Evolutionary conservation across 2,797 vertebrate genomes (phyloP).

Genomic region (Scarus forsteni): DNA sequence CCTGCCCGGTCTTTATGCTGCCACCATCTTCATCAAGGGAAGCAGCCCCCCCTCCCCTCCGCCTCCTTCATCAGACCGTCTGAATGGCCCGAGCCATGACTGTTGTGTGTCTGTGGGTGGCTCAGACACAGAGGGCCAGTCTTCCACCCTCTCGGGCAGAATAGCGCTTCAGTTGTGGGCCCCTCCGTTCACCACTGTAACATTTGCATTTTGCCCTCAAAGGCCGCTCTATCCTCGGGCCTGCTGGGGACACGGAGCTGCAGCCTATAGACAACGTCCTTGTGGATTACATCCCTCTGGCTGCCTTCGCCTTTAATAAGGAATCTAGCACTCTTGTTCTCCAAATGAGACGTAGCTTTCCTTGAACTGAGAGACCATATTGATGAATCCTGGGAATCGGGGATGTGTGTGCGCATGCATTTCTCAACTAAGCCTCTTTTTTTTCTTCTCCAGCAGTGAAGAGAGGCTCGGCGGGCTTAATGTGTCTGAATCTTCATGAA

Average conservation of each 20-base stretch:
- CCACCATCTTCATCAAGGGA: slow-evolving; percentile 52
- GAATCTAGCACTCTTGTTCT: slow-evolving; percentile 4
- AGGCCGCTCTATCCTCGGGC: slow-evolving; percentile 71
- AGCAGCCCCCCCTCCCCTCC: slow-evolving; percentile 25
- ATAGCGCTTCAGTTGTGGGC: slow-evolving; percentile 75
- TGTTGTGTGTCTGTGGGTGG: slow-evolving; percentile 79
- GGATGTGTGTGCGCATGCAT: slow-evolving; percentile 7
- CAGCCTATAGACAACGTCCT: slow-evolving; percentile 60
- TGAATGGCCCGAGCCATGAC: slow-evolving; percentile 74
- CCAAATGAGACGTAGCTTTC: slow-evolving; percentile 24
- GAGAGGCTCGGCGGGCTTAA: slow-evolving; percentile 19
- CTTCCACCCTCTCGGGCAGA: slow-evolving; percentile 70
- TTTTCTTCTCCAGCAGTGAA: not conserved
- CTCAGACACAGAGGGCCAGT: slow-evolving; percentile 78
- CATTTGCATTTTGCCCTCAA: slow-evolving; percentile 81
- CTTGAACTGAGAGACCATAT: slow-evolving; percentile 31
- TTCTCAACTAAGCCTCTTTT: slow-evolving; percentile 17
- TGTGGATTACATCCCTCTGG: slow-evolving; percentile 24
- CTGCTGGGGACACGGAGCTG: slow-evolving; percentile 48
- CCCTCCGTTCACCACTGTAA: slow-evolving; percentile 75
- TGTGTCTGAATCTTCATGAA: not conserved
- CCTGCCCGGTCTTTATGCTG: slow-evolving; percentile 26
- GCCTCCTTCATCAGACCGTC: slow-evolving; percentile 53
- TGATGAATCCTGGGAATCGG: slow-evolving; percentile 21
- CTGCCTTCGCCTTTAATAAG: slow-evolving; percentile 25